Percentiles rank a stretch among this genome's conserved stretches.
Evolutionary conservation across 1,140 invertebrate genomes (phyloP).

Genomic region (Bombus terrestris): DNA sequence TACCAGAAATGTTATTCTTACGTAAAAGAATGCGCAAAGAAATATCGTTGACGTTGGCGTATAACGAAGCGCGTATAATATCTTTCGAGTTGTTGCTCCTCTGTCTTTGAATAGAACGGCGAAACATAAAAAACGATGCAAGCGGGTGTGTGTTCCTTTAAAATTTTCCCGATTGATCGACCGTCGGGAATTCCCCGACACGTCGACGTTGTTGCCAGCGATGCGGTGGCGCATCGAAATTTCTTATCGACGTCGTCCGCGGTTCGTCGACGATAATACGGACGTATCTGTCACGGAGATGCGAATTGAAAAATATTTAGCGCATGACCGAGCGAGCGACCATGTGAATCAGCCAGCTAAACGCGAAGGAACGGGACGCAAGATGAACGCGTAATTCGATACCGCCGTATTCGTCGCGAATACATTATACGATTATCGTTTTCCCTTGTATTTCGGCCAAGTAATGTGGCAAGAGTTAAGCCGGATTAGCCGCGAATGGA

Average conservation of each 20-base stretch:
- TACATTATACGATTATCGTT: constrained; percentile 24
- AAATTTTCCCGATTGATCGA: background rate
- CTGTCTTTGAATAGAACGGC: background rate
- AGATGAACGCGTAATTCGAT: constrained; percentile 9
- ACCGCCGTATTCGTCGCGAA: constrained; percentile 18
- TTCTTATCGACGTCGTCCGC: constrained; percentile 14
- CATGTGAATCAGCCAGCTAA: background rate
- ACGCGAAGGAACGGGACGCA: background rate
- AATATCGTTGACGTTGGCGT: no score
- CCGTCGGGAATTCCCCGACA: background rate
- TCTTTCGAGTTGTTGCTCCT: background rate
- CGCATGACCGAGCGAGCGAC: background rate
- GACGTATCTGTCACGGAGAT: background rate
- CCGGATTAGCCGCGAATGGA: constrained; percentile 39
- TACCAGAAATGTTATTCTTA: background rate
- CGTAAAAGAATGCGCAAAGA: background rate
- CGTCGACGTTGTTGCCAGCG: background rate
- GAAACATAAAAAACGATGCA: background rate
- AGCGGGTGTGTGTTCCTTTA: background rate
- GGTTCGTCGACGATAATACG: constrained; percentile 1
- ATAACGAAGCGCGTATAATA: background rate
- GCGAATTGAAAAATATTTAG: constrained; percentile 13
- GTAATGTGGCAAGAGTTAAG: constrained; percentile 26
- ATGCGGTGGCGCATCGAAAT: background rate
- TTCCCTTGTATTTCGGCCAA: constrained; percentile 2